Base-by-base conservation (phyloP, 1,140 invertebrate genomes). In the Wiebesia pumilae region DNA sequence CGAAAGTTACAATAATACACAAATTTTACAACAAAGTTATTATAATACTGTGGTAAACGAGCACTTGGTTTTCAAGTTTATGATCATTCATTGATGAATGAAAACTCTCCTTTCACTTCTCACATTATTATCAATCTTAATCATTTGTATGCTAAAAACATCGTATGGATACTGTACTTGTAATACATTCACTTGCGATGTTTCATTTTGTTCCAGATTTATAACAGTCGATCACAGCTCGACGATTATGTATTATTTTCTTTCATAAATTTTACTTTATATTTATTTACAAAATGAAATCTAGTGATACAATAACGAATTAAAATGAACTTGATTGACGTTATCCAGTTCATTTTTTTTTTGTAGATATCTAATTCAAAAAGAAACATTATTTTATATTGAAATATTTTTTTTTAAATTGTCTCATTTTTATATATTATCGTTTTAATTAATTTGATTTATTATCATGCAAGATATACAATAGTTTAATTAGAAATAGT, bases 191-290 rank as follows among this genome's bases (percentile, higher is more conserved):
- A n/a, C 27, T 33, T 21, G 30, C 30, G 24, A 35, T 85, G 38
- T 40, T 24, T 54, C 24, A 12, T 6, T 69, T 73, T 77, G 47
- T 38, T 30, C 40, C 12, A 27, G 38, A 84, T 84, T 87, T 71
- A 80, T 87, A 89, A 78, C 83, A 84, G 84, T 91, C 83, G 88
- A 93, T 92, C 92, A 93, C 92, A 92, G 91, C 87, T 92, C 81
- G 87, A 89, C 81, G 87, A 89, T 93, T 92, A 92, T 92, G 89
- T 92, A 92, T 90, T 79, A 51, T 88, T 78, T 67, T 81, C 43
- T 88, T 69, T 77, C 19, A 79, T 73, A 54, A 73, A 40, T 73
- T 71, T 73, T 21, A 43, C 30, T 51, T 82, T 54, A 14, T 47
- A 0, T 21, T 54, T 85, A 81, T 73, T 79, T 80, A 85, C 43